Conservation (phyloP, 2,797 vertebrate genomes). For the Phalloptychus januarius region DNA sequence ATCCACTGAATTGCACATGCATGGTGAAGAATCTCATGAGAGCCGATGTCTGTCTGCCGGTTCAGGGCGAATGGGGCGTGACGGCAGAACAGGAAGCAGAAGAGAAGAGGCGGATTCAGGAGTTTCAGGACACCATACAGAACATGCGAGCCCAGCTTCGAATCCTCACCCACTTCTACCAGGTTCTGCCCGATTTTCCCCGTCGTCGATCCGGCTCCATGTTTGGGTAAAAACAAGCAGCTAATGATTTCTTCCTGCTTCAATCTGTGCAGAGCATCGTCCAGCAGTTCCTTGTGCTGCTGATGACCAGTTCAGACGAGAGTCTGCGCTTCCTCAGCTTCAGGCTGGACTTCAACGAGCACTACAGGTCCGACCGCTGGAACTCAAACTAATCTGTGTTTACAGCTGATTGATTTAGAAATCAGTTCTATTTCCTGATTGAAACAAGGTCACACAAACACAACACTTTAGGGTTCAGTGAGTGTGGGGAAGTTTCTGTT, state of each 20-base stretch:
- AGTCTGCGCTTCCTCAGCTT: slow-evolving; percentile 98
- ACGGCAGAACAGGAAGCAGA: slow-evolving; percentile 89
- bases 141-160: slow-evolving; percentile 95
- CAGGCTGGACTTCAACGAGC: slow-evolving; percentile 96
- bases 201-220: not conserved
- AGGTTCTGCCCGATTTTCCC: slow-evolving; percentile 76
- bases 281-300: slow-evolving; percentile 94
- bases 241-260: not conserved
- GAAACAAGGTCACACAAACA: not conserved
- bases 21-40: not conserved
- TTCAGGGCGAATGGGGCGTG: slow-evolving; percentile 94
- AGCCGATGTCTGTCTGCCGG: not conserved
- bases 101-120: slow-evolving; percentile 87
- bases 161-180: slow-evolving; percentile 95
- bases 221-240: not conserved
- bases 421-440: not conserved
- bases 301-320: slow-evolving; percentile 92
- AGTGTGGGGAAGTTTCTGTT: not conserved
- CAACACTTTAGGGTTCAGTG: not conserved
- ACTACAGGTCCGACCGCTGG: slow-evolving; percentile 82
- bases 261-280: slow-evolving; percentile 85
- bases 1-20: not conserved
- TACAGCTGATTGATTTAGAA: not conserved
- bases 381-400: not conserved
- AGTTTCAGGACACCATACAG: slow-evolving; percentile 92